phyloP scores from a whole-genome alignment of 1,140 invertebrate species.

The Bombus huntii region DNA sequence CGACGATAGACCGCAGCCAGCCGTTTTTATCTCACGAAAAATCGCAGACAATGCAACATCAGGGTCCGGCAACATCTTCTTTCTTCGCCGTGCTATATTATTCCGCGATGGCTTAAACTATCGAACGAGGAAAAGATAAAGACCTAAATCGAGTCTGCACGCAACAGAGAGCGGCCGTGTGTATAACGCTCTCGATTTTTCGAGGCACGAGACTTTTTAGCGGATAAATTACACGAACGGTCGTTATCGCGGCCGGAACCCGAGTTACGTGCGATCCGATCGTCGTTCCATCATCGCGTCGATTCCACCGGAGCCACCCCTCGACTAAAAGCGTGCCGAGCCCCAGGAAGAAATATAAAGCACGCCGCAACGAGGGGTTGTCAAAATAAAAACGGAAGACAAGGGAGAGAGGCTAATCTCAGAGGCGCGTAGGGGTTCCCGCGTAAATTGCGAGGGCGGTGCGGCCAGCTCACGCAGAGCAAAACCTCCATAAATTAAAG shows the following conservation, averaged over 20 bases:
- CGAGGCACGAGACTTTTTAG: constrained; percentile 3
- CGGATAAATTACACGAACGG: not conserved
- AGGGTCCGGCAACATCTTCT: constrained; percentile 1
- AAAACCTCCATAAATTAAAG: constrained; percentile 68
- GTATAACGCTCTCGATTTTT: not conserved
- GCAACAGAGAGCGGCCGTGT: not conserved
- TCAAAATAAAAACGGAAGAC: constrained; percentile 40
- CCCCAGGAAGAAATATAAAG: constrained; percentile 14
- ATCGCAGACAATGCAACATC: constrained; percentile 61
- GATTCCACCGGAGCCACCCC: not conserved
- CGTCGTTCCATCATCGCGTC: not conserved
- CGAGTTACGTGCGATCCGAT: not conserved
- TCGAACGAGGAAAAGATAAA: constrained; percentile 48
- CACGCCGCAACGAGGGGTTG: constrained; percentile 24
- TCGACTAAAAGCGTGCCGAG: not conserved
- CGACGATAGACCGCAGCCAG: constrained; percentile 24
- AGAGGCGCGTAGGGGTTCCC: constrained; percentile 30
- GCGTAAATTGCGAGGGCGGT: constrained; percentile 62
- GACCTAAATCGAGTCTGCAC: constrained; percentile 32
- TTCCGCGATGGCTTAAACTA: constrained; percentile 50
- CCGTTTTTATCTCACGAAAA: constrained; percentile 57
- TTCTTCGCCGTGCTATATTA: constrained; percentile 42
- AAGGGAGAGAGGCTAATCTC: constrained; percentile 50
- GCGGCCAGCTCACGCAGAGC: constrained; percentile 24
- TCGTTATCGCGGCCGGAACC: not conserved